A percentile compares a stretch with the other conserved stretches of the same genome.
Evolutionary conservation across 1,140 invertebrate genomes (phyloP).

Genomic region (Caenorhabditis tropicalis): DNA sequence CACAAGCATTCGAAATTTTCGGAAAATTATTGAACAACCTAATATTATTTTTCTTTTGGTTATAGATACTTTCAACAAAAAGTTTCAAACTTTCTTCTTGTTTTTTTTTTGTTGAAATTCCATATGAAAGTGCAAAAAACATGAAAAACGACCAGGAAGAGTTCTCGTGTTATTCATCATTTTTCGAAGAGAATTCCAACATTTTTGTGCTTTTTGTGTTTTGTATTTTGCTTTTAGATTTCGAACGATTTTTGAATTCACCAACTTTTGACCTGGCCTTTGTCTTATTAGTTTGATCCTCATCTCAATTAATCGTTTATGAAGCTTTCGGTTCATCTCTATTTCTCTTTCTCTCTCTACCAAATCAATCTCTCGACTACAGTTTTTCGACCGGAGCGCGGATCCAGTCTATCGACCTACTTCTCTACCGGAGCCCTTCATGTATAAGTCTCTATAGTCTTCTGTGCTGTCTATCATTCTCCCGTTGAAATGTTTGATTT

Average conservation of each 20-base stretch:
- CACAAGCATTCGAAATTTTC: too few species aligned
- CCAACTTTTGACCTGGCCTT: too few species aligned
- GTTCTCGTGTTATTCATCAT: neutral
- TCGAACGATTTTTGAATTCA: too few species aligned
- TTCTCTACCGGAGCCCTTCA: conserved; percentile 12
- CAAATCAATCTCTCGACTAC: neutral
- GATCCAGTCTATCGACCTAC: neutral
- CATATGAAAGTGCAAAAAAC: neutral
- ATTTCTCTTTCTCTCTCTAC: too few species aligned
- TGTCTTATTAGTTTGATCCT: too few species aligned
- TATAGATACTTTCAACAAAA: neutral
- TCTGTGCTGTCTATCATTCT: neutral
- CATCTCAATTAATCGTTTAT: too few species aligned
- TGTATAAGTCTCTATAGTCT: neutral
- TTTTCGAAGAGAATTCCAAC: neutral
- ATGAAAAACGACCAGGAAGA: neutral
- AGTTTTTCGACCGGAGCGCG: neutral
- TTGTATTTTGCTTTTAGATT: neutral
- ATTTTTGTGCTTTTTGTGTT: neutral
- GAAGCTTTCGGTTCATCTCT: too few species aligned
- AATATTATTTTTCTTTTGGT: conserved; percentile 21
- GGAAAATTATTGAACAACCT: too few species aligned
- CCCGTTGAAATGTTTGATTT: conserved; percentile 39
- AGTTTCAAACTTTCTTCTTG: neutral
- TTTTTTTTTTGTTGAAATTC: neutral